phyloP scores from a whole-genome alignment of 2,888 invertebrate species.

The Cephonodes hylas region DNA sequence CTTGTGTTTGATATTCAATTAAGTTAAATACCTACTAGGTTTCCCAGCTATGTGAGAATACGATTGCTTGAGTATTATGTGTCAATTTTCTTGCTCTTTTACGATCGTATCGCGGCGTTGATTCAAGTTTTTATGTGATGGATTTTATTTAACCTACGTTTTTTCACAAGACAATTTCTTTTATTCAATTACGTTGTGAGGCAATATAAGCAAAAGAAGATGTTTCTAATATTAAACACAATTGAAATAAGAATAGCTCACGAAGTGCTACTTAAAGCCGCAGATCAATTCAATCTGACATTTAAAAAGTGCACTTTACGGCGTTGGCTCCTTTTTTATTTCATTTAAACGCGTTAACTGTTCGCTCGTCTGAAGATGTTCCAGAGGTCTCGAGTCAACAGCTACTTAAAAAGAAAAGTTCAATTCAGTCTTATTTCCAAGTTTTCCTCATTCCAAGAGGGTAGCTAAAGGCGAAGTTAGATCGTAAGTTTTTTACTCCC shows the following conservation, averaged over 20 bases:
- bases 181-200: no score
- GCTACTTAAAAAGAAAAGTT: conserved; percentile 4
- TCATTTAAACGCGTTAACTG: background rate
- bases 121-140: no score
- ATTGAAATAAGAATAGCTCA: background rate
- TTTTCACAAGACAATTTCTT: no score
- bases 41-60: background rate
- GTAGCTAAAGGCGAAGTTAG: background rate
- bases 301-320: background rate
- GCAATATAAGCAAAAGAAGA: no score
- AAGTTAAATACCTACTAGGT: no score
- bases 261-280: background rate
- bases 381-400: background rate
- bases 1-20: background rate
- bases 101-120: background rate
- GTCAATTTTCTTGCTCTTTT: background rate
- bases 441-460: conserved; percentile 3
- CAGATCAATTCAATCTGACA: background rate
- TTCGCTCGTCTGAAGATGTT: background rate
- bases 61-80: background rate
- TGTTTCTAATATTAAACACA: no score
- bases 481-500: background rate
- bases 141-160: no score
- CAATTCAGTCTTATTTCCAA: conserved; percentile 3
- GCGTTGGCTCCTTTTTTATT: background rate